phyloP scores from a whole-genome alignment of 1,140 invertebrate genomes.

The Drosophila malerkotliana region DNA sequence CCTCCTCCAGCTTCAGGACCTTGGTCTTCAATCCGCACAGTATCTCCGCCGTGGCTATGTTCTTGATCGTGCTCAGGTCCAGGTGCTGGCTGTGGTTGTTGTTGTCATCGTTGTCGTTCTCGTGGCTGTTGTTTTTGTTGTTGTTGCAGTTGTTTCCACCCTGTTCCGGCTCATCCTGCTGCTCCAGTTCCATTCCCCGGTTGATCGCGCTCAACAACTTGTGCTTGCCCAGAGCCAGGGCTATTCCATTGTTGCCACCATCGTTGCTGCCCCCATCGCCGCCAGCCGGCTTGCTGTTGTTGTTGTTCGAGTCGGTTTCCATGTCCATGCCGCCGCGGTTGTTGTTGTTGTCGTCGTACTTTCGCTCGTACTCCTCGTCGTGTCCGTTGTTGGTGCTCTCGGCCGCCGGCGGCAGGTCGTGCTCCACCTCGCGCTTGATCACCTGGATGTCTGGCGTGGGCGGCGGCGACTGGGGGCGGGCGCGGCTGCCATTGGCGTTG shows the following conservation, averaged over 20 bases:
- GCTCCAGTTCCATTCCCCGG: conserved; percentile 60
- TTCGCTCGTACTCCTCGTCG: conserved; percentile 65
- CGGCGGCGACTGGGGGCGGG: conserved; percentile 39
- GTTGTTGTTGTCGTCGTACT: conserved; percentile 78
- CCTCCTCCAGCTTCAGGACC: conserved; percentile 78
- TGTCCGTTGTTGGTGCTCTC: conserved; percentile 57
- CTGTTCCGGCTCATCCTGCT: conserved; percentile 35
- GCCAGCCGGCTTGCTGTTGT: conserved; percentile 65
- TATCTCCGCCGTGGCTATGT: conserved; percentile 79
- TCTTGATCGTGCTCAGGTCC: conserved; percentile 79
- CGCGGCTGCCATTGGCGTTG: conserved; percentile 62
- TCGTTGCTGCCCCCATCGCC: conserved; percentile 27
- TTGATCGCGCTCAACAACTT: conserved; percentile 72
- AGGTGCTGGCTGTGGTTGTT: conserved; percentile 72
- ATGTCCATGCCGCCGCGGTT: conserved; percentile 57
- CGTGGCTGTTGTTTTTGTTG: conserved; percentile 38
- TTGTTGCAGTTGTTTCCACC: conserved; percentile 33
- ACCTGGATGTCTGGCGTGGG: conserved; percentile 64
- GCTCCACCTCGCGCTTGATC: conserved; percentile 65
- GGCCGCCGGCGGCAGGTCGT: conserved; percentile 26
- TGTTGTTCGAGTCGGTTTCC: conserved; percentile 76
- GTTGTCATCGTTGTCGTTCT: conserved; percentile 58
- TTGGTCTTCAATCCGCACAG: conserved; percentile 79
- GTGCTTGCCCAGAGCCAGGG: conserved; percentile 63
- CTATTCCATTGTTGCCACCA: conserved; percentile 53